phyloP scores from a whole-genome alignment of 1,140 invertebrate species.

The Nephotettix cincticeps region DNA sequence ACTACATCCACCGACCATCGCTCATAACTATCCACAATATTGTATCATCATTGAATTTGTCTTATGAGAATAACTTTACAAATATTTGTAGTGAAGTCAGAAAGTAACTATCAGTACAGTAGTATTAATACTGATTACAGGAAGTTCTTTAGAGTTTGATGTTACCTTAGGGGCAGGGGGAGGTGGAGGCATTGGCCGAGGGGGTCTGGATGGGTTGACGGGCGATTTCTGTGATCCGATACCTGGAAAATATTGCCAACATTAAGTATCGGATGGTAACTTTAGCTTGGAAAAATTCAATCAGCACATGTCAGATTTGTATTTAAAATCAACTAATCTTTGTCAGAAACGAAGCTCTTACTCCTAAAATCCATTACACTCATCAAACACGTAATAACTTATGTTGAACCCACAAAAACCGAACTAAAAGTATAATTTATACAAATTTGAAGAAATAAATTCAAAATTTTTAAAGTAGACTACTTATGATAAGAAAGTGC shows the following conservation, averaged over 20 bases:
- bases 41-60: too few relatives aligned
- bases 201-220: constrained; percentile 49
- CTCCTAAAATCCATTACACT: neutral
- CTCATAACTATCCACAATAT: too few relatives aligned
- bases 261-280: neutral
- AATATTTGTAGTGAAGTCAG: too few relatives aligned
- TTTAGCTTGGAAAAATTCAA: neutral
- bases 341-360: constrained; percentile 4
- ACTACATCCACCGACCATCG: too few relatives aligned
- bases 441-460: neutral
- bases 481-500: constrained; percentile 1
- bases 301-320: neutral
- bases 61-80: too few relatives aligned
- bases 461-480: neutral
- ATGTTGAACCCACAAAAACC: neutral
- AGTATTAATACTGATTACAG: too few relatives aligned
- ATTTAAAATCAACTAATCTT: neutral
- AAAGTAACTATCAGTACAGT: too few relatives aligned
- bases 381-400: constrained; percentile 37
- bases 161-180: constrained; percentile 46
- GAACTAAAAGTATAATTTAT: neutral
- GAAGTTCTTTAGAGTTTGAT: too few relatives aligned
- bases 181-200: constrained; percentile 51
- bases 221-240: constrained; percentile 45
- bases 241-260: neutral